These are phyloP conservation scores for Drosophila sproati DNA, from an alignment of 1,140 invertebrate species.

Conservation along the genomic window DNA sequence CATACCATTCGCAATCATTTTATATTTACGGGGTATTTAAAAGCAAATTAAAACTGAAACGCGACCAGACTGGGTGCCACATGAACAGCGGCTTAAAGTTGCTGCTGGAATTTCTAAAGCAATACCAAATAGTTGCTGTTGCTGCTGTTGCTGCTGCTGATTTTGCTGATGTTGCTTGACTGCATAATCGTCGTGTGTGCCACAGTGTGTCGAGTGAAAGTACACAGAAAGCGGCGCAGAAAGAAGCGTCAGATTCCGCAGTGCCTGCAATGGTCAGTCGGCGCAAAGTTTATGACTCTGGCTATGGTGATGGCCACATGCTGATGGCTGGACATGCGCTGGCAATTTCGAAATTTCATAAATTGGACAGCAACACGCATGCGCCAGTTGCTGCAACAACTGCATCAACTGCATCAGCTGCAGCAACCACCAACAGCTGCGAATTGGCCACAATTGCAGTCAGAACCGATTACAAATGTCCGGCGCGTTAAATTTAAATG, in stretches of 20 bases:
- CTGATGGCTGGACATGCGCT: conserved; percentile 47
- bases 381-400: conserved; percentile 33
- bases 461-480: conserved; percentile 52
- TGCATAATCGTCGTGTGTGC: conserved; percentile 66
- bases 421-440: conserved; percentile 16
- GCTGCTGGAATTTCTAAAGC: conserved; percentile 59
- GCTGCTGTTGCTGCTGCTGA: conserved; percentile 23
- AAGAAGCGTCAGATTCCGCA: conserved; percentile 53
- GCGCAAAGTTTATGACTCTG: conserved; percentile 43
- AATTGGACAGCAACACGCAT: conserved; percentile 67
- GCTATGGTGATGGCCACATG: conserved; percentile 43
- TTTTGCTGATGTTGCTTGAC: conserved; percentile 52
- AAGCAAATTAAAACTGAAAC: conserved; percentile 56
- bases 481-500: conserved; percentile 30
- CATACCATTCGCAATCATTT: background rate
- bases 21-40: conserved; percentile 4
- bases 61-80: conserved; percentile 55
- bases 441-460: conserved; percentile 38
- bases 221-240: conserved; percentile 62
- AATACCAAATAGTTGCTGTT: conserved; percentile 36
- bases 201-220: conserved; percentile 65
- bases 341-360: conserved; percentile 59
- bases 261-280: conserved; percentile 44
- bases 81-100: conserved; percentile 34
- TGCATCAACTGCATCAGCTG: conserved; percentile 15